phyloP scores from a whole-genome alignment of 1,140 invertebrate genomes.

The Oncopeltus fasciatus region DNA sequence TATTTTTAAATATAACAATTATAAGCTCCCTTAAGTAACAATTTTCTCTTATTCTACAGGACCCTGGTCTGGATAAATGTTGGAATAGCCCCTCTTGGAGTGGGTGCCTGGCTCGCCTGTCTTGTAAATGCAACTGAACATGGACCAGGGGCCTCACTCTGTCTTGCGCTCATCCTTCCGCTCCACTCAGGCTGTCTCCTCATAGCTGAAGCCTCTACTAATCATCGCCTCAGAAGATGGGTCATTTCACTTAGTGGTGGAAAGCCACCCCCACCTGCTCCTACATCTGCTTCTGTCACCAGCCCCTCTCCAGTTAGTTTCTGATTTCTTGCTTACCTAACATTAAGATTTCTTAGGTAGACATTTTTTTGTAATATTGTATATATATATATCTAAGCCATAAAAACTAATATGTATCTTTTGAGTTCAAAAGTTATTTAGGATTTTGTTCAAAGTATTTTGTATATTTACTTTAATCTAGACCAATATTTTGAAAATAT shows the following conservation, averaged over 20 bases:
- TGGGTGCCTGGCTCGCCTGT: slow-evolving; percentile 64
- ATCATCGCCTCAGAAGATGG: slow-evolving; percentile 46
- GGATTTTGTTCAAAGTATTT: too few species aligned
- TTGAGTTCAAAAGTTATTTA: neutral
- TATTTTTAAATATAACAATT: too few species aligned
- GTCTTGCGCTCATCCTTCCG: slow-evolving; percentile 44
- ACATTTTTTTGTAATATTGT: too few species aligned
- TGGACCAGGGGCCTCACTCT: slow-evolving; percentile 49
- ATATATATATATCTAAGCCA: too few species aligned
- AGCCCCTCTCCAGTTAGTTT: slow-evolving; percentile 15
- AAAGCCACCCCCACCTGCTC: slow-evolving; percentile 50
- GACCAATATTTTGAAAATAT: too few species aligned
- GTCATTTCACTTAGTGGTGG: slow-evolving; percentile 63
- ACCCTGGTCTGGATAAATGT: slow-evolving; percentile 73
- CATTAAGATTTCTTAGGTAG: too few species aligned
- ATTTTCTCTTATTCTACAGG: too few species aligned
- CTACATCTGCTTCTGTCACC: slow-evolving; percentile 22
- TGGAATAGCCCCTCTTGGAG: slow-evolving; percentile 58
- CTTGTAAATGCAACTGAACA: slow-evolving; percentile 67
- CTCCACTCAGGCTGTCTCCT: slow-evolving; percentile 62
- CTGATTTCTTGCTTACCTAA: neutral
- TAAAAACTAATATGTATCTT: neutral
- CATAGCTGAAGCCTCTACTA: slow-evolving; percentile 21
- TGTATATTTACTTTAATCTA: too few species aligned
- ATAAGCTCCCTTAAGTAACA: too few species aligned